Base-by-base conservation (phyloP, 2,113 vertebrate genomes). In the Gambusia affinis region DNA sequence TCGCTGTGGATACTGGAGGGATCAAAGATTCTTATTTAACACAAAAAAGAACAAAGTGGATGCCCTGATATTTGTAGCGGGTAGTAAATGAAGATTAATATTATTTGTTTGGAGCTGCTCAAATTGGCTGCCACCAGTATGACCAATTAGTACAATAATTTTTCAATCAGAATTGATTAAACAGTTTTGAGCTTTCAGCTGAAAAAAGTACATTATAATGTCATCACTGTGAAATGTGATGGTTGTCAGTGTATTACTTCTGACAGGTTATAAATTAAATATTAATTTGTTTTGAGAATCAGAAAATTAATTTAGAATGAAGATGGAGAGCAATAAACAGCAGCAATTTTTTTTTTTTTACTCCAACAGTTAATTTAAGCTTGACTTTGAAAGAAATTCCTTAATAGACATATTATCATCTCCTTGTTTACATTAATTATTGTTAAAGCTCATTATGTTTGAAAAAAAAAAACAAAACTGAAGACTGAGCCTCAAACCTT, bases 1-100 rank as follows among this genome's bases (percentile, higher is more conserved):
- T 95, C 93, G 92, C 79, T 62, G 84, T 88, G 91, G 79, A 76
- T 88, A 93, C 92, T 92, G 89, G 87, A 86, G 88, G 90, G 86
- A 92, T 93, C 82, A 85, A 78, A 86, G 73, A 91, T 87, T 72
- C 44, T 89, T 87, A 88, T 90, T 84, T 79, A 84, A 87, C n/a
- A 39, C 4, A 5, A 64, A 30, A 14, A 37, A 64, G 33, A 64
- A 64, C 29, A 35, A 19, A 12, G 33, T 39, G 30, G 3, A 28
- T 42, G 11, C 35, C 14, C 7, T 8, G 17, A 44, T 24, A 47
- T n/a, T 30, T 3, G 30, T 64, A 15, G 61, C 60, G 65, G 27
- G 4, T 14, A 37, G 12, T 57, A 78, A 31, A 76, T 71, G 5
- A 37, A 39, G 31, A 76, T 76, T 51, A 57, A 37, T 33, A 42